Percentiles rank a stretch among this genome's conserved stretches.
These are phyloP conservation scores for Blera fallax DNA, from an alignment of 2,888 invertebrate genomes.

Conservation along the genomic window DNA sequence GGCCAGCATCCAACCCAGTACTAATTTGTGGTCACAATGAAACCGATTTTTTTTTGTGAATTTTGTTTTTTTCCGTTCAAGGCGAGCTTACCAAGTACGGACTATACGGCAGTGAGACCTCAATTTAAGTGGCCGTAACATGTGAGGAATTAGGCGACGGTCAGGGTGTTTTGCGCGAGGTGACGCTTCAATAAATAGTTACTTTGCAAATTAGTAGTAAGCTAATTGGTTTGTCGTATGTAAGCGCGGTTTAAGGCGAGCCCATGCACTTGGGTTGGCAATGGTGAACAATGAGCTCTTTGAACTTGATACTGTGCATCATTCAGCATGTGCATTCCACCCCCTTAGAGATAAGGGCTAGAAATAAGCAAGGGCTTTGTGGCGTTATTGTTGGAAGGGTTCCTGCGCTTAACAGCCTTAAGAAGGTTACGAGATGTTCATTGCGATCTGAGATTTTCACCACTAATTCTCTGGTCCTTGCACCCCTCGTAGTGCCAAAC, in stretches of 20 bases:
- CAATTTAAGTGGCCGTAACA: slow-evolving; percentile 31
- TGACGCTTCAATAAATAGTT: slow-evolving; percentile 48
- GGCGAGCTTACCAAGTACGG: slow-evolving; percentile 29
- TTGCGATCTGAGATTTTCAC: too few species aligned
- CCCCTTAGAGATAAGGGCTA: too few species aligned
- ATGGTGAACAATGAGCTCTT: slow-evolving; percentile 12
- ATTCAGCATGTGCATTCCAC: too few species aligned
- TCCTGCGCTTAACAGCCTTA: too few species aligned
- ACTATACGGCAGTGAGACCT: slow-evolving; percentile 29
- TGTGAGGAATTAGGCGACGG: slow-evolving; percentile 54
- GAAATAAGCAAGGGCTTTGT: too few species aligned
- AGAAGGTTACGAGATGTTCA: too few species aligned
- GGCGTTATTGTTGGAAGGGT: too few species aligned
- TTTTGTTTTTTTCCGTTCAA: slow-evolving; percentile 21
- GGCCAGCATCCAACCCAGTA: background rate
- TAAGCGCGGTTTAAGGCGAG: slow-evolving; percentile 17
- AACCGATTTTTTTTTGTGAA: background rate
- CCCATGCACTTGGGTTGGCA: background rate
- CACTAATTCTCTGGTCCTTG: too few species aligned
- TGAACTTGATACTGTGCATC: too few species aligned
- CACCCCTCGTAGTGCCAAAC: too few species aligned
- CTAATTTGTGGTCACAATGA: slow-evolving; percentile 19
- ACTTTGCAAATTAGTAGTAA: slow-evolving; percentile 56
- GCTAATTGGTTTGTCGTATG: slow-evolving; percentile 26
- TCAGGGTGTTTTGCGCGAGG: slow-evolving; percentile 57